Evolutionary conservation across 1,140 invertebrate genomes (phyloP), one percentile per base, ranked within the genome.

Genomic region (Cyclina sinensis): DNA sequence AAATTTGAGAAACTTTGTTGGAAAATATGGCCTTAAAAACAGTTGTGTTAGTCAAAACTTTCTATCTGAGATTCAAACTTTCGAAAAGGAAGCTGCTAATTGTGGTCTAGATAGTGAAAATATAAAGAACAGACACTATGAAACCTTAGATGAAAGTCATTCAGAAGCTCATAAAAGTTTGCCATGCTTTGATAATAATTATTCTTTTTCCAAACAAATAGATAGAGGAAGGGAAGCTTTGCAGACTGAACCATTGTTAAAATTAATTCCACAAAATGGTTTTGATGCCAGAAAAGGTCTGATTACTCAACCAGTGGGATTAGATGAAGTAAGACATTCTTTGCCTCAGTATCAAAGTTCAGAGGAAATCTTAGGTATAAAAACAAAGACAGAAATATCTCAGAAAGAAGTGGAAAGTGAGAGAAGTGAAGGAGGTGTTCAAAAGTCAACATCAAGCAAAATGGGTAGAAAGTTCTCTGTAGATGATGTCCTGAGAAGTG

Each of bases 401-500:
- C 3, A n/a, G 21, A 62, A 27, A 27, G 24, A 11, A 11, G 1
- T 70, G 35, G 3, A 70, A 18, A 70, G 32, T 70, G 32, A 35
- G 1, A 70, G 16, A 37, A 70, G 32, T 37, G 65, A 70, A 39
- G 9, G 9, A 37, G 32, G 0, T 37, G 65, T 4, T 7, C n/a
- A 18, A 35, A 65, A 65, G 59, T 27, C 3, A 35, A 37, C 32
- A 43, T 65, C 80, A 16, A 24, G 43, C 18, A 18, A 27, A 21
- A 65, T 46, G 18, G 59, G 59, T 46, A 82, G 57, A 32, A 54
- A 27, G 48, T 57, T 74, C 30, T 54, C 70, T 11, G 21, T 74
- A 30, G 48, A 74, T 70, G 76, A 80, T 68, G 74, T 87, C 18
- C 21, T 76, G 37, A 35, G 24, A 80, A 80, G 39, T 80, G 76